Percentiles rank a stretch among this genome's conserved stretches.
phyloP scores from a whole-genome alignment of 1,140 invertebrate genomes.

The Dreissena rostriformis region DNA sequence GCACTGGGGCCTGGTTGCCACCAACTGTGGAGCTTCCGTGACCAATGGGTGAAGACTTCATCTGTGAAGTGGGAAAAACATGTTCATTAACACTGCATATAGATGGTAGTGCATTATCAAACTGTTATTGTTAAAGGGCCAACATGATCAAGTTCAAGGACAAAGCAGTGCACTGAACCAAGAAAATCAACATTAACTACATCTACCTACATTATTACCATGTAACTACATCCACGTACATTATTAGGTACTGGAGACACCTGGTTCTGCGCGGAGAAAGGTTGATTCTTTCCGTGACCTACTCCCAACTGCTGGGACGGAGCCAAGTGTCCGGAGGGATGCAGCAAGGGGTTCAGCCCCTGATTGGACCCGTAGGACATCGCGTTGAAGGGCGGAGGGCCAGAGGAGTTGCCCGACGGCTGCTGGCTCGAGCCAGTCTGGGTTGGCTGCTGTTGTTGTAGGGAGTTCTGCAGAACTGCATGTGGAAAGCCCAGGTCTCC shows the following conservation, averaged over 20 bases:
- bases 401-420: slow-evolving; percentile 27
- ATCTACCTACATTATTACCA: slow-evolving; percentile 11
- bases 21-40: slow-evolving; percentile 3
- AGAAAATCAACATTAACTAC: too few relatives aligned
- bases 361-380: slow-evolving; percentile 66
- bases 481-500: slow-evolving; percentile 43
- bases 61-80: slow-evolving; percentile 45
- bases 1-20: slow-evolving; percentile 22
- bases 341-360: slow-evolving; percentile 63
- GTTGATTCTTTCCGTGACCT: slow-evolving; percentile 38
- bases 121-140: too few relatives aligned
- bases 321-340: slow-evolving; percentile 54
- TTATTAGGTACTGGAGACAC: slow-evolving; percentile 32
- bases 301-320: slow-evolving; percentile 60
- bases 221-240: slow-evolving; percentile 4
- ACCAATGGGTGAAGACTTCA: slow-evolving; percentile 67
- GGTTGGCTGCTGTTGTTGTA: slow-evolving; percentile 49
- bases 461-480: slow-evolving; percentile 38
- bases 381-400: slow-evolving; percentile 64
- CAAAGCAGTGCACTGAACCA: too few relatives aligned
- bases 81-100: too few relatives aligned
- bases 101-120: too few relatives aligned
- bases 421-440: slow-evolving; percentile 31
- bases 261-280: slow-evolving; percentile 46
- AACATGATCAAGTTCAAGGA: too few relatives aligned